These are phyloP conservation scores for Tauraco erythrolophus DNA, from an alignment of 2,113 vertebrate species.

Conservation along the genomic window DNA sequence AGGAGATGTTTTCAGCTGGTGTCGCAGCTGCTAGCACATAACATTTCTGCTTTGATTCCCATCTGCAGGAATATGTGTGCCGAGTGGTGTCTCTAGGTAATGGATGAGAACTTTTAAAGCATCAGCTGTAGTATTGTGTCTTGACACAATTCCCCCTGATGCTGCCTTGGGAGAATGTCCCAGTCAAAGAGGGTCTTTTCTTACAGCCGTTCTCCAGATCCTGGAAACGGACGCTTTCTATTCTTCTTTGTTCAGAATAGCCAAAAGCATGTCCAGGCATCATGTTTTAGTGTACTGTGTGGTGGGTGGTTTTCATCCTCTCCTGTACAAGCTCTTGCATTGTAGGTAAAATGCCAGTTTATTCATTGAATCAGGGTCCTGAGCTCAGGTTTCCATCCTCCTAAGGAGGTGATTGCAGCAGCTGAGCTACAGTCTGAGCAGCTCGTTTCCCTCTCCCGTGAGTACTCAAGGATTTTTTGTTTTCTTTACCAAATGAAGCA, in stretches of 20 bases:
- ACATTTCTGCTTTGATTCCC: conserved; percentile 3
- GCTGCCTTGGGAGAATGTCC: neutral
- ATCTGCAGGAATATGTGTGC: neutral
- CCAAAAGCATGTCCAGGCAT: neutral
- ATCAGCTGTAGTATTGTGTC: neutral
- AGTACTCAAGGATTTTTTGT: neutral
- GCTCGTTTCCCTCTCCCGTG: neutral
- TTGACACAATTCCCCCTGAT: neutral
- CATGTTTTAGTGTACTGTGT: neutral
- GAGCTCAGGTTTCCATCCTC: neutral
- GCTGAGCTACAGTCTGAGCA: neutral
- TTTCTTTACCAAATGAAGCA: neutral
- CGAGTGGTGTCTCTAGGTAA: neutral
- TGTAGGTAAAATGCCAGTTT: neutral
- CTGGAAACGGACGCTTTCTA: neutral
- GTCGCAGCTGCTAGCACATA: neutral
- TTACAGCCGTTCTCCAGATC: neutral
- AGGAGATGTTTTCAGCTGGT: conserved; percentile 23
- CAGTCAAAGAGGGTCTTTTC: neutral
- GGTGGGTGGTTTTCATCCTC: neutral
- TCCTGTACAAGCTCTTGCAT: neutral
- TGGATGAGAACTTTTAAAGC: neutral
- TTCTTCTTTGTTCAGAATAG: neutral
- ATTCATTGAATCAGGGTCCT: neutral
- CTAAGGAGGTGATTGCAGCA: neutral